Percentiles rank a stretch among this genome's conserved stretches.
Evolutionary conservation across 1,140 invertebrate species (phyloP).

Genomic region (Trichonephila clavipes): DNA sequence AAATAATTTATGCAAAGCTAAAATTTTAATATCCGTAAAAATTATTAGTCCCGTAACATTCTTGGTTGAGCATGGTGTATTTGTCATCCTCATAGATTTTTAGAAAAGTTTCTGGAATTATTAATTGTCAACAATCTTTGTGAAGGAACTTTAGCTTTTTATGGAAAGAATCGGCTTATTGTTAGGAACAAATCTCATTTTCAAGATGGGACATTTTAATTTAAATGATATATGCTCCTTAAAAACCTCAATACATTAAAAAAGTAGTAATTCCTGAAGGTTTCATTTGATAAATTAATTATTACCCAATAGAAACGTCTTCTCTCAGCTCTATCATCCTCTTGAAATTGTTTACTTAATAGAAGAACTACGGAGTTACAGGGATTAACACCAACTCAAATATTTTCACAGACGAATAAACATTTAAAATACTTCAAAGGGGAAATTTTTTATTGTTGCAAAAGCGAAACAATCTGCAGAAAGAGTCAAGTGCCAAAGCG

Average conservation of each 20-base stretch:
- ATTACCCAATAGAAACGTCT: not conserved
- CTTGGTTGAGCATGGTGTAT: not conserved
- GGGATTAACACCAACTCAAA: not conserved
- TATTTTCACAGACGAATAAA: slow-evolving; percentile 11
- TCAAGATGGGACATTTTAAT: not conserved
- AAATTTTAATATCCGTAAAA: not conserved
- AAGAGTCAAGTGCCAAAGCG: slow-evolving; percentile 21
- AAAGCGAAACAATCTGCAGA: not conserved
- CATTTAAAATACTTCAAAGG: slow-evolving; percentile 7
- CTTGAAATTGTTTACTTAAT: not conserved
- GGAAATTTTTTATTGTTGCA: not conserved
- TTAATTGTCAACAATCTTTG: not conserved
- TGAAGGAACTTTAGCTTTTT: not conserved
- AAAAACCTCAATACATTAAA: not conserved
- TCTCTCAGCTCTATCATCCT: not conserved
- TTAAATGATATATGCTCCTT: not conserved
- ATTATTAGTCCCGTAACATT: not conserved
- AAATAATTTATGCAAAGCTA: not conserved
- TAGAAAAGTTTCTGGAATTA: not conserved
- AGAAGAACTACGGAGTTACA: not conserved
- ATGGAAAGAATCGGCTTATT: not conserved
- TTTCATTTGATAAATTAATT: not conserved
- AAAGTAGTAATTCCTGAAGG: not conserved
- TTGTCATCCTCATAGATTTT: not conserved
- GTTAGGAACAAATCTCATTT: not conserved